Base-by-base conservation (phyloP, 30 jellyfish, hydroid and myxozoan genomes). In the Morbakka virulenta region DNA sequence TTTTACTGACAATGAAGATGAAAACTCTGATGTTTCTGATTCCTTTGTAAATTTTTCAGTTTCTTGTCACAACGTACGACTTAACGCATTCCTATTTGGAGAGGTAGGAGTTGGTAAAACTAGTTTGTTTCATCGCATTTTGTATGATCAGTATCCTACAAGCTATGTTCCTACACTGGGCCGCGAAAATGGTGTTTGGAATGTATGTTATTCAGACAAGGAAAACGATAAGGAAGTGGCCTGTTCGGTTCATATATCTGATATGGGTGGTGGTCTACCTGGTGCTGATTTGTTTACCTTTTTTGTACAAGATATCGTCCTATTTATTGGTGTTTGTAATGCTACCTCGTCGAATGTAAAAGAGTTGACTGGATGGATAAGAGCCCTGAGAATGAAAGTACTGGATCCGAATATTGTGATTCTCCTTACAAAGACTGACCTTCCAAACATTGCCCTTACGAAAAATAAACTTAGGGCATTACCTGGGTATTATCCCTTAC, bases 91-190 rank as follows among this genome's bases (percentile, higher is more conserved):
- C 36, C 65, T 89, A 24, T 26, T 89, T 32, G 97, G 97, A 11
- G 91, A 52, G 33, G 72, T 89, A 0, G 83, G 72, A 77, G 95
- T 80, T 62, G 97, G 97, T 1, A 89, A 89, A 53, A 89, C 97
- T 3, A 82, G 95, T 34, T 78, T 89, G 2, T 89, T 89, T 76
- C 97, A 89, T 48, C 89, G 97, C 28, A 76, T 89, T 23, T 86
- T 89, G 35, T 89, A 89, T 75, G 95, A 89, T 62, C 88, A 82
- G 34, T 89, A 82, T 67, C 72, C 97, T 14, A 76, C 75, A 28
- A 74, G 86, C 20, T 89, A 89, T 64, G 52, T 82, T 53, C 88
- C 88, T 69, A 89, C 97, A 32, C 67, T 89, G 25, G 97, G 97
- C 12, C 95, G 81, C 12, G 97, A 89, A 35, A 51, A 82, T 14